Percentiles rank a stretch among this genome's conserved stretches.
phyloP scores from a whole-genome alignment of 2,797 vertebrate species.

The Danio kyathit region DNA sequence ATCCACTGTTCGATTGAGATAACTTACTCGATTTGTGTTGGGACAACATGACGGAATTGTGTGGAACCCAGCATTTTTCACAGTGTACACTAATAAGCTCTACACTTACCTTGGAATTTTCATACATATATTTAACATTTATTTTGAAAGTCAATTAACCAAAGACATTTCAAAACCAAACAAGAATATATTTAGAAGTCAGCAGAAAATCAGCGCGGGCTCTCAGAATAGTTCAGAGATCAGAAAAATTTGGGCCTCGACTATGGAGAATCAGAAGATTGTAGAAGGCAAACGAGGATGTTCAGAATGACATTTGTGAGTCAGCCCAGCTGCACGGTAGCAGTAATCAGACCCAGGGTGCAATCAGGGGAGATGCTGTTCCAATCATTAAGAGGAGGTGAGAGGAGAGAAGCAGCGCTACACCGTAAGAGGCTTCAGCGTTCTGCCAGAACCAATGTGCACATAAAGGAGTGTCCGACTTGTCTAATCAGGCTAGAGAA shows the following conservation, averaged over 20 bases:
- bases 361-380: slow-evolving; percentile 87
- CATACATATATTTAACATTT: neutral
- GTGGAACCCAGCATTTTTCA: too few relatives aligned
- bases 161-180: slow-evolving; percentile 2
- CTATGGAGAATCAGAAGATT: slow-evolving; percentile 21
- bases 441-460: slow-evolving; percentile 79
- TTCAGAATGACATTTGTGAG: slow-evolving; percentile 82
- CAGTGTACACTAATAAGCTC: too few relatives aligned
- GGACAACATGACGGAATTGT: too few relatives aligned
- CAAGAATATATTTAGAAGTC: too few relatives aligned
- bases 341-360: slow-evolving; percentile 84
- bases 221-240: neutral
- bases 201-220: neutral
- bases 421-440: slow-evolving; percentile 75
- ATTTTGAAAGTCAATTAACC: neutral
- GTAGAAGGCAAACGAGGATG: slow-evolving; percentile 23
- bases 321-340: slow-evolving; percentile 76
- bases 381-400: slow-evolving; percentile 83
- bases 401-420: slow-evolving; percentile 54
- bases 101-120: neutral
- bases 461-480: slow-evolving; percentile 77
- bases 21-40: too few relatives aligned
- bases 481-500: slow-evolving; percentile 84
- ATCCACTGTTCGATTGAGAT: too few relatives aligned
- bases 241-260: neutral